Base-by-base conservation (phyloP, 2,888 invertebrate genomes). In the Drosophila greeni region DNA sequence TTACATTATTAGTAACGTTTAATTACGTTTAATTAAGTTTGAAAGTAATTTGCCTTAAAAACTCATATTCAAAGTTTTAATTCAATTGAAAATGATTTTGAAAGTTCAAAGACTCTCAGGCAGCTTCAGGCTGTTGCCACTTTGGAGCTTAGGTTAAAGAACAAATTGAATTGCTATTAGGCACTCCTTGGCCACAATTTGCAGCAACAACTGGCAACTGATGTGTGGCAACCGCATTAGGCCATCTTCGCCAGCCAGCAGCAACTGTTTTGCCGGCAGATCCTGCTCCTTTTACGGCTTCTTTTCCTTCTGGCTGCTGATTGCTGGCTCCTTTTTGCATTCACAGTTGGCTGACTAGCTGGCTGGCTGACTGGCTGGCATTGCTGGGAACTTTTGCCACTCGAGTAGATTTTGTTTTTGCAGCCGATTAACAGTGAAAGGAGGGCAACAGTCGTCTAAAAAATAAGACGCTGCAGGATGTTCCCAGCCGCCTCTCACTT, bases 391-490 rank as follows among this genome's bases (percentile, higher is more conserved):
- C 72, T 82, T 82, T 74, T 82, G 70, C 77, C 82, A 76, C 80
- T 74, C 72, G 82, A 79, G 74, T 75, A 80, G 80, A 76, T 82
- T 79, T 80, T 76, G 67, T 79, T 65, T 82, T 82, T 82, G 74
- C 80, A 82, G 72, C 65, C 80, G 76, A 77, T 77, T 79, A 77
- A 76, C 80, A 76, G 67, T 57, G 62, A 70, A 72, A 54, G 20
- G 68, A 24, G 31, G 43, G 33, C 48, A 66, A 49, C 45, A 64
- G 34, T 47, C 34, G 65, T 36, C 75, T 58, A 62, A 74, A 66
- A 42, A 68, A 64, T 60, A 73, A 76, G 79, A 73, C 58, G 71
- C 14, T 65, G 66, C 66, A 70, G 37, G 42, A 66, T 42, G 34
- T 31, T 20, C 36, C 40, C 5, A 37, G 31, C 45, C 43, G 43